Conservation (phyloP, 2,113 vertebrate genomes). For the Phainopepla nitens region DNA sequence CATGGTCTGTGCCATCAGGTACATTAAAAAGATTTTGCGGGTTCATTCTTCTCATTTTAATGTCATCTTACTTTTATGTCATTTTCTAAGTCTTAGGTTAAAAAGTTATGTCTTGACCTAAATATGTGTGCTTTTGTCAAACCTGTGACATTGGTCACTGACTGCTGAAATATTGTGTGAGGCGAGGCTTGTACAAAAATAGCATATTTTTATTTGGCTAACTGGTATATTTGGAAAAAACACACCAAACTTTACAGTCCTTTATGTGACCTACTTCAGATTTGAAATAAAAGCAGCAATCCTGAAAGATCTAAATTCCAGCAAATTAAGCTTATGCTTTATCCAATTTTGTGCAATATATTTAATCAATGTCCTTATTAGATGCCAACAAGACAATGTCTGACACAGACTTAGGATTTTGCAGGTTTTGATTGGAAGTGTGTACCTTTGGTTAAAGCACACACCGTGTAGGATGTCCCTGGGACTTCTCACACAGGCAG, state of each 20-base stretch:
- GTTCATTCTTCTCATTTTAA: not conserved
- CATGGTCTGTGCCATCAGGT: not conserved
- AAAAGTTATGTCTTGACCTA: not conserved
- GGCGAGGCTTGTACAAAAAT: not conserved
- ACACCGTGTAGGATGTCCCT: not conserved
- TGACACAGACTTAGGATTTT: not conserved
- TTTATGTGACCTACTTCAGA: not conserved
- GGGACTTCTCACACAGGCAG: accelerated
- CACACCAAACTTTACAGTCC: accelerated
- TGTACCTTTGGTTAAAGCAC: not conserved
- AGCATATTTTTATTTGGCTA: not conserved
- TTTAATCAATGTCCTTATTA: not conserved
- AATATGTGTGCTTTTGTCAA: not conserved
- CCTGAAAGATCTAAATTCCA: not conserved
- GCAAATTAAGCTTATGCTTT: not conserved
- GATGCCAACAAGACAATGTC: not conserved
- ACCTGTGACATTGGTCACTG: not conserved
- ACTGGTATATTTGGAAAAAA: not conserved
- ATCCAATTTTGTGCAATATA: not conserved
- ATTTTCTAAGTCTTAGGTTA: not conserved
- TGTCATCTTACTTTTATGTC: not conserved
- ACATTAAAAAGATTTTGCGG: not conserved
- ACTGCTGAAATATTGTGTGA: not conserved
- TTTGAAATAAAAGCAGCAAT: not conserved
- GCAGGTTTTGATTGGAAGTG: not conserved